Percentiles rank a stretch among this genome's conserved stretches.
phyloP scores from a whole-genome alignment of 1,140 invertebrate genomes.

The Aphaenogaster floridana region DNA sequence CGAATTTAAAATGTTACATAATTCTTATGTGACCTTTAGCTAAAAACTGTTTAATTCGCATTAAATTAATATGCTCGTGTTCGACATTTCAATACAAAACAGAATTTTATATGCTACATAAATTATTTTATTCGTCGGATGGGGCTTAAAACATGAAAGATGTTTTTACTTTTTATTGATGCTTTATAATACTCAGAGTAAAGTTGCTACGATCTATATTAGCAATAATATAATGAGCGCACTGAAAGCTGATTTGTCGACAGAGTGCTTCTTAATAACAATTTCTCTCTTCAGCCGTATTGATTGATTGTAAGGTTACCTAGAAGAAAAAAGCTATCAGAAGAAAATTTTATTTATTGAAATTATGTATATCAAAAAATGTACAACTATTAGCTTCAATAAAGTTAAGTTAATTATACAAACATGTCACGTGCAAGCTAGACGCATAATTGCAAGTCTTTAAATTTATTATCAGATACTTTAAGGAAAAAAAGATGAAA shows the following conservation, averaged over 20 bases:
- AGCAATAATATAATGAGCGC: conserved; percentile 27
- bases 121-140: conserved; percentile 5
- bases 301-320: not conserved
- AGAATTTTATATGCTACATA: not conserved
- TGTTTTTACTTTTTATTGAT: not conserved
- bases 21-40: not conserved
- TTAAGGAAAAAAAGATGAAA: not conserved
- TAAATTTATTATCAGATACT: conserved; percentile 3
- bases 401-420: not conserved
- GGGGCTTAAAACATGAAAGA: not conserved
- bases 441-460: not conserved
- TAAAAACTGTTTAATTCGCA: not conserved
- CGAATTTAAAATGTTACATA: not conserved
- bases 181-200: not conserved
- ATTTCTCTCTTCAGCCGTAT: conserved; percentile 11
- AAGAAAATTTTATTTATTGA: not conserved
- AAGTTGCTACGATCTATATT: not conserved
- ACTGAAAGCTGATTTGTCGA: conserved; percentile 32
- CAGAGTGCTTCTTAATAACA: not conserved
- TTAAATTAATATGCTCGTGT: not conserved
- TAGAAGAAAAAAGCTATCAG: not conserved
- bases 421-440: not conserved
- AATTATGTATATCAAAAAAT: not conserved
- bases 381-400: not conserved
- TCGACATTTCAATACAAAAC: not conserved